Evolutionary conservation across 2,888 invertebrate genomes (phyloP).

Genomic region (Drosophila robusta): DNA sequence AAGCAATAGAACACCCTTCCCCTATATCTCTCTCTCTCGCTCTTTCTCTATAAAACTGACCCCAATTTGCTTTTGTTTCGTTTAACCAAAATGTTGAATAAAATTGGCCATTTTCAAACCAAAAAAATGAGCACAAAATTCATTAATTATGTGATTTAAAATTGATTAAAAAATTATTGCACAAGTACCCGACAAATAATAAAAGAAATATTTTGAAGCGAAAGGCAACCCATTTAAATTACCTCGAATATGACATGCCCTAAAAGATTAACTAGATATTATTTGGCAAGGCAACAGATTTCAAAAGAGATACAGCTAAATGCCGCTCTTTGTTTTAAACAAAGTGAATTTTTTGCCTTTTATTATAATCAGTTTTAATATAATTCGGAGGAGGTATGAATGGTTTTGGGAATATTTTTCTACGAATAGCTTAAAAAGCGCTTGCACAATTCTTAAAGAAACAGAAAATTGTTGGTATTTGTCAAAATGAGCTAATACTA

Average conservation of each 20-base stretch:
- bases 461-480: too few relatives aligned
- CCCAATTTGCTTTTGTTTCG: constrained; percentile 42
- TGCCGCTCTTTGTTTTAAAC: neutral
- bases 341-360: neutral
- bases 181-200: constrained; percentile 16
- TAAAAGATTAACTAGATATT: neutral
- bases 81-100: constrained; percentile 5
- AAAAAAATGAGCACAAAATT: neutral
- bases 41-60: constrained; percentile 23
- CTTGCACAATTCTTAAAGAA: too few relatives aligned
- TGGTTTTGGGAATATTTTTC: too few relatives aligned
- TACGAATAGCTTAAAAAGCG: too few relatives aligned
- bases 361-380: neutral
- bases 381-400: neutral
- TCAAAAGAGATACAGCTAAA: neutral
- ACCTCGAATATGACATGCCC: constrained; percentile 22
- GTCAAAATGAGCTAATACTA: too few relatives aligned
- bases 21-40: neutral
- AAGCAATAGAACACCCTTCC: constrained; percentile 9
- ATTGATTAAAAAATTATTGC: constrained; percentile 47
- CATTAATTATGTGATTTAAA: constrained; percentile 43
- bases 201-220: constrained; percentile 14
- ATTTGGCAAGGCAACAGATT: neutral
- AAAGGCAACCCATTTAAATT: neutral
- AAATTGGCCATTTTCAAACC: constrained; percentile 37